phyloP scores from a whole-genome alignment of 2,113 vertebrate genomes.

The Ctenomys sociabilis region DNA sequence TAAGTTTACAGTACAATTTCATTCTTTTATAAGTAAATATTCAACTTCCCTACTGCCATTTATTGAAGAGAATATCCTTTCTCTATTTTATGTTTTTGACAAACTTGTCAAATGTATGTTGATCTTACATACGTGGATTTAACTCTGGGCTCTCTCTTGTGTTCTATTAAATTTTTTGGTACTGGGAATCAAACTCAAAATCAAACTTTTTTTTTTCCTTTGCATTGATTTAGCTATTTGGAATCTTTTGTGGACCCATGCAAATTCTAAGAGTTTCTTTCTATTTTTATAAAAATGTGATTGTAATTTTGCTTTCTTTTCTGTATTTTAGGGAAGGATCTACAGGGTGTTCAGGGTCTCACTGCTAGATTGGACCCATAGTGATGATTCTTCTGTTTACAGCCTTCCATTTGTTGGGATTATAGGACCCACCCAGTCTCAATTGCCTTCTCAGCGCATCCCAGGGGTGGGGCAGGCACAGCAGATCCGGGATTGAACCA shows the following conservation, averaged over 20 bases:
- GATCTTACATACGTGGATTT: neutral
- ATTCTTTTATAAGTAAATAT: neutral
- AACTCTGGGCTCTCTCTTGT: neutral
- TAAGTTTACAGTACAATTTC: neutral
- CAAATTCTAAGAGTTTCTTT: neutral
- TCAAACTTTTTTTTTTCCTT: neutral
- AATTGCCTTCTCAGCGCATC: too few relatives aligned
- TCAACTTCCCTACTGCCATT: neutral
- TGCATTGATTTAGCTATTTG: neutral
- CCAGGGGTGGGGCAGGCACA: too few relatives aligned
- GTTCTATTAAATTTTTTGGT: too few relatives aligned
- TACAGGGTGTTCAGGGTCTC: too few relatives aligned
- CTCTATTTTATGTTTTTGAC: neutral
- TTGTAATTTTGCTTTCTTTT: neutral
- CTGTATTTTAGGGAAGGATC: too few relatives aligned
- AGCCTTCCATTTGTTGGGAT: too few relatives aligned
- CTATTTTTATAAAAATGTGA: neutral
- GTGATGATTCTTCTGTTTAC: too few relatives aligned
- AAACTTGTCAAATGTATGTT: neutral
- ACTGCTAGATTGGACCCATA: too few relatives aligned
- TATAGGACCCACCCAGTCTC: too few relatives aligned
- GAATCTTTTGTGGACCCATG: neutral
- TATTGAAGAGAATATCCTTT: neutral
- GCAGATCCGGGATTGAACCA: too few relatives aligned
- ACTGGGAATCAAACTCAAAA: too few relatives aligned